Base-by-base conservation (phyloP, 2,888 invertebrate species). In the Xanthorhoe spadicearia region DNA sequence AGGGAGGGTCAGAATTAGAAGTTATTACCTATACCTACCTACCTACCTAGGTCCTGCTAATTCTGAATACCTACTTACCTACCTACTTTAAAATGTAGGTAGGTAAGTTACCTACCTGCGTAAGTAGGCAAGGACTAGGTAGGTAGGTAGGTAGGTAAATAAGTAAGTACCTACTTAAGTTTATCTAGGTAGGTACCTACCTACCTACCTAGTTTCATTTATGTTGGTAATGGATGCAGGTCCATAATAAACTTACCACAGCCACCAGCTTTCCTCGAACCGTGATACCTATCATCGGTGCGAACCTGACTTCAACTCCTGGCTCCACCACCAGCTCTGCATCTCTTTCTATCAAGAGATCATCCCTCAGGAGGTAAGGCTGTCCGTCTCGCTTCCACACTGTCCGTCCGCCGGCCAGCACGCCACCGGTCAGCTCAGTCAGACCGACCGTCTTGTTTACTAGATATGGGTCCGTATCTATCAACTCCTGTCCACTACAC, bases 261-360 rank as follows among this genome's bases (percentile, higher is more conserved):
- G 99, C 99, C 66, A 95, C 95, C 35, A 99, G 93, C 74, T 96
- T 95, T 76, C 99, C 99, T 80, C 97, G 95, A 53, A 99, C 97
- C 32, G 98, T 98, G 82, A 99, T 96, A 71, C 99, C 99, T 77
- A 97, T 95, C 92, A 98, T 98, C 2, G 99, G 97, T 5, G 97
- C 96, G 87, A 99, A 98, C 76, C 96, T 95, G 61, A 99, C 92
- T 79, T 96, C 96, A 0, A 98, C 98, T 28, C 99, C 99, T 13
- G 98, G 95, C 84, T 98, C 98, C 66, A 99, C 95, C 61, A 96
- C 94, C 78, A 99, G 92, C 80, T 96, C 96, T 0, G 96, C 97
- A 70, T 96, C 95, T 72, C 94, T 94, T 77, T 97, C 96, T 59
- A 99, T 94, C 77, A 96, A 94, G 65, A 98, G 93, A 89, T 98